Percentiles rank a stretch among this genome's conserved stretches.
These are phyloP conservation scores for Chelonia mydas DNA, from an alignment of 2,797 vertebrate species.

Conservation along the genomic window DNA sequence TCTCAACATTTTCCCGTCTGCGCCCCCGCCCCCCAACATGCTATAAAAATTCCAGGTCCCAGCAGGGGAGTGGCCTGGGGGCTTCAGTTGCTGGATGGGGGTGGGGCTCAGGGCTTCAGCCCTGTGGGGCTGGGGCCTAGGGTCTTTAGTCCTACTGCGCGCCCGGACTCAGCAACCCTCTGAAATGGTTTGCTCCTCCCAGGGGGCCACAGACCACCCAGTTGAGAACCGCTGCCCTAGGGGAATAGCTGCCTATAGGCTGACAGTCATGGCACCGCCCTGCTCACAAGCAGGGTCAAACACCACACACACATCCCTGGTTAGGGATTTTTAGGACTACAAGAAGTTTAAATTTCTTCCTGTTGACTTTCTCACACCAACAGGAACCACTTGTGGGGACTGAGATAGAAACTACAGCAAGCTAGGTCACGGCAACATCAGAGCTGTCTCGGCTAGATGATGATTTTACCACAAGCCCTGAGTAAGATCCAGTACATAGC, in stretches of 20 bases:
- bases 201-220: no score
- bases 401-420: background rate
- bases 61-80: background rate
- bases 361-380: background rate
- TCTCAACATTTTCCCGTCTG: no score
- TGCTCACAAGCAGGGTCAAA: background rate
- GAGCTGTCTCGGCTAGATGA: background rate
- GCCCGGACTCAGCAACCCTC: no score
- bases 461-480: background rate
- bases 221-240: no score
- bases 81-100: no score
- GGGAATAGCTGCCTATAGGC: background rate
- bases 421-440: background rate
- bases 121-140: no score
- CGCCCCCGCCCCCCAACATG: no score
- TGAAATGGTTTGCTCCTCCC: no score
- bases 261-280: background rate
- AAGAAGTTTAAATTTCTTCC: background rate
- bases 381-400: background rate
- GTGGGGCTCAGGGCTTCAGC: no score
- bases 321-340: background rate
- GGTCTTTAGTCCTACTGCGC: no score
- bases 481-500: accelerated
- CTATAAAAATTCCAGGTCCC: no score
- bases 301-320: background rate